phyloP scores from a whole-genome alignment of 1,140 invertebrate species.

The Hylyphantes graminicola region DNA sequence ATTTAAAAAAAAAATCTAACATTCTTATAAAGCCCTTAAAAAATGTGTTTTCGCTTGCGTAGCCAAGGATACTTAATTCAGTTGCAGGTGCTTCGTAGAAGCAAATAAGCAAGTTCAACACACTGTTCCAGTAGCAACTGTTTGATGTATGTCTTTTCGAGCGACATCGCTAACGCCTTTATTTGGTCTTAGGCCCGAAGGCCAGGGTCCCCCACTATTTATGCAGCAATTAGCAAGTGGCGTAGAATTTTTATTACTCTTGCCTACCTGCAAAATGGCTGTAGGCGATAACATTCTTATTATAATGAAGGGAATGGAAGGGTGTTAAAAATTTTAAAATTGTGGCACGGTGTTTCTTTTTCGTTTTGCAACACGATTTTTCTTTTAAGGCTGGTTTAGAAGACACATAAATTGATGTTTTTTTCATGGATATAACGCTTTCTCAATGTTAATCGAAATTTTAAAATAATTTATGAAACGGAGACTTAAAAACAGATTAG shows the following conservation, averaged over 20 bases:
- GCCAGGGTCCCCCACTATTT: conserved; percentile 32
- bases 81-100: conserved; percentile 2
- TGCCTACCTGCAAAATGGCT: conserved; percentile 18
- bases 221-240: conserved; percentile 37
- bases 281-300: conserved; percentile 26
- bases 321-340: background rate
- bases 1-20: no score
- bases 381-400: no score
- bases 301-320: conserved; percentile 28
- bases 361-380: no score
- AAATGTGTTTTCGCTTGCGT: no score
- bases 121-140: conserved; percentile 27
- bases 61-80: no score
- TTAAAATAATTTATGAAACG: no score
- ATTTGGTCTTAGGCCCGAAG: conserved; percentile 16
- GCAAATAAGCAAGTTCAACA: conserved; percentile 37
- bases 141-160: background rate
- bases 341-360: no score
- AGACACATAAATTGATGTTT: no score
- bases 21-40: no score
- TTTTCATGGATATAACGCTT: no score
- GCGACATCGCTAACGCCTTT: conserved; percentile 24
- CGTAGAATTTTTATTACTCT: conserved; percentile 45
- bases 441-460: no score
- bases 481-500: no score